Evolutionary conservation across 2,888 invertebrate genomes (phyloP).

Genomic region (Papilio protenor): DNA sequence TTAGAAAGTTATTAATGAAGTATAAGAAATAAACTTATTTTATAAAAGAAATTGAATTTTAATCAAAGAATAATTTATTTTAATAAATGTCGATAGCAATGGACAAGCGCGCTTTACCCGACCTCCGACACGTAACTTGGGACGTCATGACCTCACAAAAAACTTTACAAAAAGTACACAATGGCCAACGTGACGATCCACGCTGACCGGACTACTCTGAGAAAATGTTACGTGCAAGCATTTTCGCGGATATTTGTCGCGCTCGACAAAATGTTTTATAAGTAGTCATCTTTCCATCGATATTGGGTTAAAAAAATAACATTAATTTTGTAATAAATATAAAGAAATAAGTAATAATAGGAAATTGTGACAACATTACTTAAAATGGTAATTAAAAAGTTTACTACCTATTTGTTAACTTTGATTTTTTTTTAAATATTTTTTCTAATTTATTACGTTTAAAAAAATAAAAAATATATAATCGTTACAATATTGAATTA

Average conservation of each 20-base stretch:
- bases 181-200: constrained; percentile 67
- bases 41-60: not conserved
- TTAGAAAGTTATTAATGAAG: too few relatives aligned
- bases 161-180: constrained; percentile 57
- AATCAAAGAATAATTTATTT: not conserved
- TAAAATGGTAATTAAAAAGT: too few relatives aligned
- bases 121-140: constrained; percentile 78
- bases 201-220: constrained; percentile 64
- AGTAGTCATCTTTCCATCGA: constrained; percentile 32
- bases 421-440: too few relatives aligned
- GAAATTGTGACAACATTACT: too few relatives aligned
- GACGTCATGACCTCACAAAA: constrained; percentile 65
- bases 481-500: too few relatives aligned
- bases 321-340: too few relatives aligned
- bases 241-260: constrained; percentile 63
- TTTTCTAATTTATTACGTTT: too few relatives aligned
- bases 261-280: constrained; percentile 46
- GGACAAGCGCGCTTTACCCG: constrained; percentile 59
- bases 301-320: not conserved
- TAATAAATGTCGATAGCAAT: constrained; percentile 48
- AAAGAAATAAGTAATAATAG: too few relatives aligned
- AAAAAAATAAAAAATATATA: too few relatives aligned
- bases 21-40: too few relatives aligned
- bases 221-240: constrained; percentile 74
- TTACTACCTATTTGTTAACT: too few relatives aligned